A percentile compares a stretch with the other conserved stretches of the same genome.
Evolutionary conservation across 2,888 invertebrate genomes (phyloP).

Genomic region (Odontocerum albicorne): DNA sequence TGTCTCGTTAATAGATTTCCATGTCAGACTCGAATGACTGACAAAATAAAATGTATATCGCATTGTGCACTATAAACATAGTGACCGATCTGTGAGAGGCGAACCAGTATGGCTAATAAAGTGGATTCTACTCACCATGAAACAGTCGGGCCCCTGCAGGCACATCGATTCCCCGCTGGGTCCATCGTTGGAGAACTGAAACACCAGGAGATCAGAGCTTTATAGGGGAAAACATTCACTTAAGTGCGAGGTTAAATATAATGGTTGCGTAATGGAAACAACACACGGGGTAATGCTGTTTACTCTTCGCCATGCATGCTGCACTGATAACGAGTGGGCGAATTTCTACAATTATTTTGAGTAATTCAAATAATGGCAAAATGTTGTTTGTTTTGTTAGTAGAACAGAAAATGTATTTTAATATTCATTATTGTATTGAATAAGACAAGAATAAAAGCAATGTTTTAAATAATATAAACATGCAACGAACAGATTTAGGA

Average conservation of each 20-base stretch:
- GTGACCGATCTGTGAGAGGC: background rate
- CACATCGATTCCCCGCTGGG: constrained; percentile 67
- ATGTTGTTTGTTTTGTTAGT: no score
- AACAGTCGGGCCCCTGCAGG: constrained; percentile 71
- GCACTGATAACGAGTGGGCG: constrained; percentile 1
- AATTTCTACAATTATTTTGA: background rate
- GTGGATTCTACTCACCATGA: constrained; percentile 61
- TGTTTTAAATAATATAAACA: no score
- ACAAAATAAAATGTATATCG: constrained; percentile 16
- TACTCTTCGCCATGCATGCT: constrained; percentile 9
- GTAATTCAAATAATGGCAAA: background rate
- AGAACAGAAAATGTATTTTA: no score
- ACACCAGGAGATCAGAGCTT: constrained; percentile 46
- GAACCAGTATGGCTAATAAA: background rate
- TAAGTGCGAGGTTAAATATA: constrained; percentile 37
- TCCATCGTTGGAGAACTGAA: constrained; percentile 66
- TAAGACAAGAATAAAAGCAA: no score
- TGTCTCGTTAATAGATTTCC: constrained; percentile 20
- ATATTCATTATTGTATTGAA: no score
- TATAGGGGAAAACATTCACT: constrained; percentile 39
- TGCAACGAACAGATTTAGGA: no score
- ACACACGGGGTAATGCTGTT: constrained; percentile 15
- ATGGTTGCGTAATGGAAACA: constrained; percentile 31
- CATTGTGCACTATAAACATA: constrained; percentile 12
- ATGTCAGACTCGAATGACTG: constrained; percentile 16